Conservation (phyloP, 2,113 vertebrate genomes). For the Tauraco erythrolophus region DNA sequence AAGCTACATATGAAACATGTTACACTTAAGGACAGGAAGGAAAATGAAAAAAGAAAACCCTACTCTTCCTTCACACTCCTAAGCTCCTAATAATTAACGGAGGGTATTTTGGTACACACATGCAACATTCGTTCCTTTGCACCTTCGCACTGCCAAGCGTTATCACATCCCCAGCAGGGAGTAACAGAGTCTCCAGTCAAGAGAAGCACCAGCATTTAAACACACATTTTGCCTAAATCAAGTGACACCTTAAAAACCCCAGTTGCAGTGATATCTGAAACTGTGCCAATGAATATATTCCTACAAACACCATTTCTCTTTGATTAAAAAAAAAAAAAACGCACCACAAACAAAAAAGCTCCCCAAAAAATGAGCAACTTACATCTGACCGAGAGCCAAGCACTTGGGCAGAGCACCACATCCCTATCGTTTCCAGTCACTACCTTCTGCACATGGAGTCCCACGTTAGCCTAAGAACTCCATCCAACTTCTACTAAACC, state of each 20-base stretch:
- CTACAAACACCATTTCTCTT: not conserved
- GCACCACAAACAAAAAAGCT: not conserved
- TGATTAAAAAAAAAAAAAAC: not conserved
- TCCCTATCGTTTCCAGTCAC: not conserved
- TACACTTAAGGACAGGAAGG: not conserved
- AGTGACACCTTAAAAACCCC: not conserved
- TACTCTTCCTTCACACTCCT: not conserved
- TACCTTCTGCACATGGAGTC: accelerated
- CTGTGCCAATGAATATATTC: not conserved
- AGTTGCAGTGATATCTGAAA: not conserved
- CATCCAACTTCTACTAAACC: not conserved
- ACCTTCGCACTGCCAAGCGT: not conserved
- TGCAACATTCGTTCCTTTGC: not conserved
- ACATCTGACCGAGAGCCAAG: not conserved
- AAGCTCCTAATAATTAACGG: not conserved
- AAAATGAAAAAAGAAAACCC: not conserved
- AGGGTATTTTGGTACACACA: not conserved
- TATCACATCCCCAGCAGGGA: not conserved
- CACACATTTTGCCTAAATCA: not conserved
- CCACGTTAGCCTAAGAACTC: accelerated
- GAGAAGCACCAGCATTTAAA: not conserved
- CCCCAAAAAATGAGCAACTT: not conserved
- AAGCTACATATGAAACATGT: not conserved
- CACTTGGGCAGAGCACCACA: not conserved
- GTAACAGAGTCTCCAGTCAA: not conserved